phyloP scores from a whole-genome alignment of 2,797 vertebrate genomes.

The Parauchenoglanis ngamensis region DNA sequence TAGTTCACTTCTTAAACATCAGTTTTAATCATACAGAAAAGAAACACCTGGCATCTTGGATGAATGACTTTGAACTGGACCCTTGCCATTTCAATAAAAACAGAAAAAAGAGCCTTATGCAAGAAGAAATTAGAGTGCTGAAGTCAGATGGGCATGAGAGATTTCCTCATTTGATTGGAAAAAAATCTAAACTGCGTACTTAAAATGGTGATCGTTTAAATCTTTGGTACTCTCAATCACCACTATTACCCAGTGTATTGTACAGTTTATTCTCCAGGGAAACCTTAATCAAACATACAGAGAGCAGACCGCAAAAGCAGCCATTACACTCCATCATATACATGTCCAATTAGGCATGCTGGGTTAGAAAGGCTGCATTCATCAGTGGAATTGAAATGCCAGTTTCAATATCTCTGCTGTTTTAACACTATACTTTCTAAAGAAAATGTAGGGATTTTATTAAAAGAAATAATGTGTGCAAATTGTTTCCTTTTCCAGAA shows the following conservation, averaged over 20 bases:
- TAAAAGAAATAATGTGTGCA: neutral
- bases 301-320: neutral
- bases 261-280: neutral
- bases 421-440: neutral
- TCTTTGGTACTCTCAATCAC: neutral
- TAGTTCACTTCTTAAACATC: conserved; percentile 18
- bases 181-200: conserved; percentile 6
- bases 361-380: neutral
- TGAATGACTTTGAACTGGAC: conserved; percentile 19
- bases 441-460: neutral
- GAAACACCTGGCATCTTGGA: conserved; percentile 10
- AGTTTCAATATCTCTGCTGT: neutral
- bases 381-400: neutral
- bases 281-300: neutral
- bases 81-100: neutral
- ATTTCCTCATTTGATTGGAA: neutral
- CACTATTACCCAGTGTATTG: neutral
- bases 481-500: neutral
- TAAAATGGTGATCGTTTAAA: neutral
- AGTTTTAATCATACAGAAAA: conserved; percentile 30
- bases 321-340: neutral
- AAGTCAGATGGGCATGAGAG: neutral
- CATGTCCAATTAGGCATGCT: neutral
- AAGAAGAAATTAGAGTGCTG: conserved; percentile 1
- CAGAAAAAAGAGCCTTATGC: conserved; percentile 5